Conservation (phyloP, 2,113 vertebrate genomes). For the Catharus minimus region DNA sequence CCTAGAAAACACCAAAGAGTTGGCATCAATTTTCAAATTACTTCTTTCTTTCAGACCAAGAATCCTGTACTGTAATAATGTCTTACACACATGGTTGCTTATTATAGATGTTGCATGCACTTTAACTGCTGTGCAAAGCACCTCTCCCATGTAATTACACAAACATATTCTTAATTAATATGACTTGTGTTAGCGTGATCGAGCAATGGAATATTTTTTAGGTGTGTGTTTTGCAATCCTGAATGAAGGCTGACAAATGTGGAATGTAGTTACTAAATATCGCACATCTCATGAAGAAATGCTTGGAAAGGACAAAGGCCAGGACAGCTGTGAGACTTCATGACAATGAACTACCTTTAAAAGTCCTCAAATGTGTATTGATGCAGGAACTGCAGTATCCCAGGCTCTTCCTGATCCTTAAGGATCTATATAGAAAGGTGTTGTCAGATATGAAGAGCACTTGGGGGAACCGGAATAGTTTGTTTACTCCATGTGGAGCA, state of each 20-base stretch:
- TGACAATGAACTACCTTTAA: background rate
- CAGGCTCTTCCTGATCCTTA: background rate
- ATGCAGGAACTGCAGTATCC: background rate
- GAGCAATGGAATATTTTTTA: slow-evolving; percentile 47
- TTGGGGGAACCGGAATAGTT: background rate
- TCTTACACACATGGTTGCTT: slow-evolving; percentile 39
- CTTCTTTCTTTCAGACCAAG: slow-evolving; percentile 46
- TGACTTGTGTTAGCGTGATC: slow-evolving; percentile 60
- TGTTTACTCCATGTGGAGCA: background rate
- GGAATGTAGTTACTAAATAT: slow-evolving; percentile 17
- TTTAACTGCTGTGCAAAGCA: slow-evolving; percentile 57
- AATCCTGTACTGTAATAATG: slow-evolving; percentile 52
- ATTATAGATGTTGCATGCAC: slow-evolving; percentile 61
- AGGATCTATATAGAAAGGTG: background rate
- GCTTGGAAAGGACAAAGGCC: slow-evolving; percentile 8
- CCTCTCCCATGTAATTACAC: slow-evolving; percentile 70
- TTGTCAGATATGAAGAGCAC: background rate
- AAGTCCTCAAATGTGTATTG: background rate
- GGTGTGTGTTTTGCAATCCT: slow-evolving; percentile 52
- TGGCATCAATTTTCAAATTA: slow-evolving; percentile 43
- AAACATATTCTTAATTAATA: slow-evolving; percentile 62
- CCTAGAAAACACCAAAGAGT: slow-evolving; percentile 44
- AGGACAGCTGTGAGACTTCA: background rate
- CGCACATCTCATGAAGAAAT: background rate
- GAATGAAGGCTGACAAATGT: slow-evolving; percentile 11